Base-by-base conservation (phyloP, 2,113 vertebrate genomes). In the Lucifuga dentata region DNA sequence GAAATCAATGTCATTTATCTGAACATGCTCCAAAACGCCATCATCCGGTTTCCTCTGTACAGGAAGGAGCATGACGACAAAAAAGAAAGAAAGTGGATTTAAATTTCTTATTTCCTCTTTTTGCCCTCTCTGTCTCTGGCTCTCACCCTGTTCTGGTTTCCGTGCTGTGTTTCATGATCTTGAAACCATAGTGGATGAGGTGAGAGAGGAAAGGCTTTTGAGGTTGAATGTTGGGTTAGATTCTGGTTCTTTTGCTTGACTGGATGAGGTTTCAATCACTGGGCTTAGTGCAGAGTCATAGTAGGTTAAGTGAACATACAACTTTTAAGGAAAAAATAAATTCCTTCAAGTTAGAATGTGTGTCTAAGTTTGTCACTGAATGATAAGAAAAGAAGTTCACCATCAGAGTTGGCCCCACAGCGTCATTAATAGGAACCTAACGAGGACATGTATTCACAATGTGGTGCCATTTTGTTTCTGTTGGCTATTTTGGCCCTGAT, bases 1-100 rank as follows among this genome's bases (percentile, higher is more conserved):
- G 81, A 89, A 90, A 93, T 91, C 78, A n/a, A 86, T 90, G 84
- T 77, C 15, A 78, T 91, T 92, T 86, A 89, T 91, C 87, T 83
- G 81, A 92, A 81, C 86, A 85, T 60, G 82, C 85, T 74, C 62
- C 80, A 76, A 84, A 76, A 85, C 49, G 57, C 55, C 75, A 35
- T 85, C 86, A 78, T 89, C 84, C 85, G 64, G 86, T 91, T 92
- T 92, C 90, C 85, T 88, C 79, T 26, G 76, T 65, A 86, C 88
- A 90, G 90, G 87, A 92, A 91, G 81, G 63, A 81, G 68, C 44
- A 84, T 75, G 87, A 88, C 78, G 65, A 82, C 76, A 76, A 71
- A 59, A 69, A 51, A 71, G 64, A 69, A 51, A 78, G 81, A 90
- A 78, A 86, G 87, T 84, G 81, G 81, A 90, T 87, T 88, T 88